Conservation (phyloP, 23 tunicate species). For the Clavelina lepadiformis region DNA sequence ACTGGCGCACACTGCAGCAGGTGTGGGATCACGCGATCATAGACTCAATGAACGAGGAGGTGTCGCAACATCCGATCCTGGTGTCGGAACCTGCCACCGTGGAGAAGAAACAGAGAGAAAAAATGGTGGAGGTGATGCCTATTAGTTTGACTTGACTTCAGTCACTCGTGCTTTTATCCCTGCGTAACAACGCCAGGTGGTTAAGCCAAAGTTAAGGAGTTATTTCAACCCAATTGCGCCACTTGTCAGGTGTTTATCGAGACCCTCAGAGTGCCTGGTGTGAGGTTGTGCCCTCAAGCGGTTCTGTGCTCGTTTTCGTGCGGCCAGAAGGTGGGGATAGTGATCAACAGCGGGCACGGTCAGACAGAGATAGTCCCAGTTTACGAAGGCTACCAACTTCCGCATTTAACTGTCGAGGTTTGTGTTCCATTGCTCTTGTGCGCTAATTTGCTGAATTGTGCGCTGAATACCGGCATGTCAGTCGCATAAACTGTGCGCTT, state of each 20-base stretch:
- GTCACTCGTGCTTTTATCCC: not conserved
- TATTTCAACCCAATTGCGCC: not conserved
- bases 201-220: not conserved
- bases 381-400: slow-evolving; percentile 43
- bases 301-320: slow-evolving; percentile 34
- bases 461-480: too few relatives aligned
- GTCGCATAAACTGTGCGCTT: too few relatives aligned
- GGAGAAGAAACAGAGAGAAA: slow-evolving; percentile 53
- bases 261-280: slow-evolving; percentile 36
- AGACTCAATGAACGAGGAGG: slow-evolving; percentile 31
- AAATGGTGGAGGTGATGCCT: slow-evolving; percentile 49
- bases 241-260: slow-evolving; percentile 63
- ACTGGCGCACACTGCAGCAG: slow-evolving; percentile 42
- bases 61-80: slow-evolving; percentile 50
- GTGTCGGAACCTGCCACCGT: slow-evolving; percentile 49
- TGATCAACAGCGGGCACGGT: slow-evolving; percentile 67
- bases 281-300: slow-evolving; percentile 56
- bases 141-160: not conserved
- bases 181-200: too few relatives aligned
- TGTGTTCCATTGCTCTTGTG: too few relatives aligned
- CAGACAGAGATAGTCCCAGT: slow-evolving; percentile 65
- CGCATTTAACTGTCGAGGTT: not conserved
- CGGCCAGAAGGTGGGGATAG: slow-evolving; percentile 42
- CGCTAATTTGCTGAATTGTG: too few relatives aligned
- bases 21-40: slow-evolving; percentile 37